Base-by-base conservation (phyloP, 2,888 invertebrate genomes). In the Drosophila acutilabella region DNA sequence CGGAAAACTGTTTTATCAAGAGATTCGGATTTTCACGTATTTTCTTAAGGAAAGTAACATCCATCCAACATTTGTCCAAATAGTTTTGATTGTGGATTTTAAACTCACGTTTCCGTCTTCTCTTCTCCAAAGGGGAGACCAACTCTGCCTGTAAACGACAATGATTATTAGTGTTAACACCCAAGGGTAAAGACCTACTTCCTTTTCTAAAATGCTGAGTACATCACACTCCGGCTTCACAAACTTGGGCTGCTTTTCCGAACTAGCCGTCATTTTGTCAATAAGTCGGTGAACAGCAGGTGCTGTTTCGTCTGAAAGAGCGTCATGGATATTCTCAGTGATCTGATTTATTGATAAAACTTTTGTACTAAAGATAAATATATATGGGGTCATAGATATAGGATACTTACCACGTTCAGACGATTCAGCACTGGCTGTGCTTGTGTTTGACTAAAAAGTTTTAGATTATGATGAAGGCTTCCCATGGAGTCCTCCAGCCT, bases 51-150 rank as follows among this genome's bases (percentile, higher is more conserved):
- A 91, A 92, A 0, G 74, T 59, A 2, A 91, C 85, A 73, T 92
- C 91, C 33, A 74, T 73, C 90, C 91, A 91, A 26, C 80, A 81
- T 20, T 78, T 87, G 1, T 84, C 66, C 40, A 91, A 78, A 71
- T 91, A 92, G 0, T 88, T 87, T 74, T 91, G 90, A 76, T 89
- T 89, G 36, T 88, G 90, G 1, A 89, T 85, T 47, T 84, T 84
- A 40, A 81, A 90, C 1, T 75, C 81, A n/a, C 89, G 81, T 14
- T 80, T 78, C 1, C 90, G 85, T n/a, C 91, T 81, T 0, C 84
- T 86, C 52, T 78, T 50, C 67, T 91, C 91, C 7, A 89, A 72
- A 0, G 91, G 91, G 2, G 90, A 88, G 0, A 91, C 38, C 10
- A 81, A 13, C 51, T 78, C 47, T 67, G 80, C 79, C 92, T 92